phyloP scores from a whole-genome alignment of 2,888 invertebrate species.

The Thereva nobilitata region DNA sequence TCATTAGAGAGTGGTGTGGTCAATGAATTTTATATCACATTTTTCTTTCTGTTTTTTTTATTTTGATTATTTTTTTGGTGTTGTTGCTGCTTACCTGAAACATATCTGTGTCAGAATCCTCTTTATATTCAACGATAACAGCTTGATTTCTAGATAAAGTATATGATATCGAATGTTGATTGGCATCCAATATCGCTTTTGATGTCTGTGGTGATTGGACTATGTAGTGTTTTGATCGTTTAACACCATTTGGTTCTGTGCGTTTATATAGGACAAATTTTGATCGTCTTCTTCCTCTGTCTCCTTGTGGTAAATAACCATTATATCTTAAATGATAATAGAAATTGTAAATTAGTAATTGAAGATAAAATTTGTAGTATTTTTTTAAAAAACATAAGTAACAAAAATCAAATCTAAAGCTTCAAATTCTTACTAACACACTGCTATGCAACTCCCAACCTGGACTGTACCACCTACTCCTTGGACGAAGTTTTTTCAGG shows the following conservation, averaged over 20 bases:
- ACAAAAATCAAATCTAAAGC: too few relatives aligned
- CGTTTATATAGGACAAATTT: constrained; percentile 91
- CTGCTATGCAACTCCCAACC: too few relatives aligned
- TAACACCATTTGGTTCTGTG: constrained; percentile 86
- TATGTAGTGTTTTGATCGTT: constrained; percentile 92
- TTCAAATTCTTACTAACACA: too few relatives aligned
- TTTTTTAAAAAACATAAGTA: too few relatives aligned
- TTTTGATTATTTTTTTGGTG: not conserved
- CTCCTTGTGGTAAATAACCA: constrained; percentile 90
- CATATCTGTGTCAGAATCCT: constrained; percentile 97
- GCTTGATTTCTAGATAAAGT: constrained; percentile 95
- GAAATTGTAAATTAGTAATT: constrained; percentile 24
- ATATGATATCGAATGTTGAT: constrained; percentile 96
- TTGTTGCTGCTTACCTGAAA: constrained; percentile 78
- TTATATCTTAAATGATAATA: constrained; percentile 74
- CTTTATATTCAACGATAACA: constrained; percentile 97
- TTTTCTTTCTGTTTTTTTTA: too few relatives aligned
- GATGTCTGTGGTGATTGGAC: constrained; percentile 95
- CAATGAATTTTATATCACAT: constrained; percentile 4
- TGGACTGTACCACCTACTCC: too few relatives aligned
- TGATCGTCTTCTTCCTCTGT: constrained; percentile 89
- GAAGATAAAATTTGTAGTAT: too few relatives aligned
- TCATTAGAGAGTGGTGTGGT: not conserved
- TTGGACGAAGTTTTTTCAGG: too few relatives aligned
- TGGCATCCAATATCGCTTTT: constrained; percentile 90